Conservation (phyloP, 1,140 invertebrate genomes). For the Pectinophora gossypiella region DNA sequence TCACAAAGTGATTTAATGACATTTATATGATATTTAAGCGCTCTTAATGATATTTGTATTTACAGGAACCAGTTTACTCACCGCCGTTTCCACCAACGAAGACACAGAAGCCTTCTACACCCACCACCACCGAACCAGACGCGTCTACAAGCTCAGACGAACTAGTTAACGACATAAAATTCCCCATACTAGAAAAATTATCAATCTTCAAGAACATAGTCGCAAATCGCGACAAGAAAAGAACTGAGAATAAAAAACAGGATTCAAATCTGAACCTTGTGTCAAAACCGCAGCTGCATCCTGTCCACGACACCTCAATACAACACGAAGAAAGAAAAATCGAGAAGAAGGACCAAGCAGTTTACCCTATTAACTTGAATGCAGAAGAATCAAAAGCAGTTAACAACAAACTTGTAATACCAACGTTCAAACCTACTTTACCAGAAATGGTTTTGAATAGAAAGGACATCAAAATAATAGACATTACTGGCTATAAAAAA, state of each 20-base stretch:
- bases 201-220: slow-evolving; percentile 59
- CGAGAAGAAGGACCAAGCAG: slow-evolving; percentile 58
- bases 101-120: slow-evolving; percentile 9
- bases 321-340: slow-evolving; percentile 53
- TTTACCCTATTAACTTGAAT: slow-evolving; percentile 11
- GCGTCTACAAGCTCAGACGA: slow-evolving; percentile 19
- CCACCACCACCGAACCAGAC: slow-evolving; percentile 16
- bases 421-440: slow-evolving; percentile 51
- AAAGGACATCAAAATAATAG: slow-evolving; percentile 28
- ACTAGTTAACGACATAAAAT: slow-evolving; percentile 35
- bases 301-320: slow-evolving; percentile 44
- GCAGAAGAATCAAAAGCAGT: neutral
- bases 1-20: too few relatives aligned
- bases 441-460: slow-evolving; percentile 34
- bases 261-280: slow-evolving; percentile 24
- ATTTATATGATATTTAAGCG: too few relatives aligned
- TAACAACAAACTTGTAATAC: slow-evolving; percentile 14
- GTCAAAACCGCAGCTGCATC: slow-evolving; percentile 53
- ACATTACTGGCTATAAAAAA: slow-evolving; percentile 29
- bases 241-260: slow-evolving; percentile 8
- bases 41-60: too few relatives aligned
- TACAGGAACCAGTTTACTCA: slow-evolving; percentile 46
- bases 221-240: slow-evolving; percentile 39
- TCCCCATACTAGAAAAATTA: slow-evolving; percentile 45
- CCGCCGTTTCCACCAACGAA: slow-evolving; percentile 19